Evolutionary conservation across 2,888 invertebrate species (phyloP).

Genomic region (Sinodicranocentrus sp.): DNA sequence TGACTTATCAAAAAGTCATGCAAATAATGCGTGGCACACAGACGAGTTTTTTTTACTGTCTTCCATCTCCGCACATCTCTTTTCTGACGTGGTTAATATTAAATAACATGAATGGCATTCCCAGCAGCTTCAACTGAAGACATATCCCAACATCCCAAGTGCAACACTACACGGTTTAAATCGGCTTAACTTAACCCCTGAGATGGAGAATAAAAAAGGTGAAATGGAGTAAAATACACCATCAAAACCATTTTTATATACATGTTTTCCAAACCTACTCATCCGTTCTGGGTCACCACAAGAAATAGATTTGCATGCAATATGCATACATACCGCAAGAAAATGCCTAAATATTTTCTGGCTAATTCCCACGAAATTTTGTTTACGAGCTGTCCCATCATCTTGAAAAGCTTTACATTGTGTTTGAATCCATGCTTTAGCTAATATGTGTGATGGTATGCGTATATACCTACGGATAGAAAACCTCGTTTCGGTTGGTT

Average conservation of each 20-base stretch:
- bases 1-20: conserved; percentile 49
- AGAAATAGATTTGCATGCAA: background rate
- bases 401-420: too few species aligned
- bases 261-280: background rate
- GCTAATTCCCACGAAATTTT: conserved; percentile 21
- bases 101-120: too few species aligned
- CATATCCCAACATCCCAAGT: too few species aligned
- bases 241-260: background rate
- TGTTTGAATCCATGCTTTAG: too few species aligned
- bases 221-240: too few species aligned
- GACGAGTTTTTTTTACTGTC: background rate
- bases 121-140: too few species aligned
- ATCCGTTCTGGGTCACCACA: conserved; percentile 24
- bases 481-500: conserved; percentile 27
- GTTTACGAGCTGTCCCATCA: conserved; percentile 28
- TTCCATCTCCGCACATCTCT: background rate
- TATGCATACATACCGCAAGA: background rate
- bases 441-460: too few species aligned
- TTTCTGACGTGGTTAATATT: too few species aligned
- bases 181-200: too few species aligned
- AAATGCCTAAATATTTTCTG: background rate
- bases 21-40: conserved; percentile 19
- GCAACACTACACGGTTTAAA: too few species aligned
- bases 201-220: too few species aligned
- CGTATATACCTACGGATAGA: too few species aligned